Evolutionary conservation across 2,113 vertebrate genomes (phyloP).

Genomic region (Festucalex cinctus): DNA sequence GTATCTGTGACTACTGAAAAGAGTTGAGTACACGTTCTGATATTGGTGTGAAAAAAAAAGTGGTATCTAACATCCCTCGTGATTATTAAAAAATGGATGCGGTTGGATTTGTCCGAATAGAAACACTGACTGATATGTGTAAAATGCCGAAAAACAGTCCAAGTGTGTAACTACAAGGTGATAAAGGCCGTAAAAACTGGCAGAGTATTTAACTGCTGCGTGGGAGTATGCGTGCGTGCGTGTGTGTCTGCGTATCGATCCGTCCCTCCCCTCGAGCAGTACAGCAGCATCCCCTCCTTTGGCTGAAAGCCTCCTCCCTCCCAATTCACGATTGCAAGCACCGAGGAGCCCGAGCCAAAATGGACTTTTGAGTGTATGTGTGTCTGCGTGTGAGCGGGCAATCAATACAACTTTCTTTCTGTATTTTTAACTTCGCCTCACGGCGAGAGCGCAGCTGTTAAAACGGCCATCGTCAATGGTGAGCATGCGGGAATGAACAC

Average conservation of each 20-base stretch:
- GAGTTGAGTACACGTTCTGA: too few relatives aligned
- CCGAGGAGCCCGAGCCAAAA: slow-evolving; percentile 35
- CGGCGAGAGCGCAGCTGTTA: slow-evolving; percentile 10
- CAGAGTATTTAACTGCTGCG: slow-evolving; percentile 47
- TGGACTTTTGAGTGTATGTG: slow-evolving; percentile 27
- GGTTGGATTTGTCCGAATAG: not conserved
- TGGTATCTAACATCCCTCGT: not conserved
- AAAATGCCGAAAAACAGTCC: not conserved
- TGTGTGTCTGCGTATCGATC: slow-evolving; percentile 47
- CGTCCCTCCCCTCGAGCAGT: slow-evolving; percentile 47
- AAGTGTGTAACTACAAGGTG: slow-evolving; percentile 44
- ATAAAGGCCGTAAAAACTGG: slow-evolving; percentile 34
- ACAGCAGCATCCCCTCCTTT: slow-evolving; percentile 25
- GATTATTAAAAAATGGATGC: not conserved
- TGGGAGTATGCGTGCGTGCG: slow-evolving; percentile 42
- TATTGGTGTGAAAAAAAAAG: too few relatives aligned
- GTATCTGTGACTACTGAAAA: too few relatives aligned
- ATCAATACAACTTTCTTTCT: slow-evolving; percentile 29
- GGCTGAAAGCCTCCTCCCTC: slow-evolving; percentile 43
- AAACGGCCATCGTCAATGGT: not conserved
- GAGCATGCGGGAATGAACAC: not conserved
- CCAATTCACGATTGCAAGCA: slow-evolving; percentile 23
- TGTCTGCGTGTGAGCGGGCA: slow-evolving; percentile 9
- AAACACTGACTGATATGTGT: not conserved
- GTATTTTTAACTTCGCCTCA: slow-evolving; percentile 42